These are phyloP conservation scores for Hermatobates lingyangjiaoensis DNA, from an alignment of 1,140 invertebrate genomes.

Conservation along the genomic window DNA sequence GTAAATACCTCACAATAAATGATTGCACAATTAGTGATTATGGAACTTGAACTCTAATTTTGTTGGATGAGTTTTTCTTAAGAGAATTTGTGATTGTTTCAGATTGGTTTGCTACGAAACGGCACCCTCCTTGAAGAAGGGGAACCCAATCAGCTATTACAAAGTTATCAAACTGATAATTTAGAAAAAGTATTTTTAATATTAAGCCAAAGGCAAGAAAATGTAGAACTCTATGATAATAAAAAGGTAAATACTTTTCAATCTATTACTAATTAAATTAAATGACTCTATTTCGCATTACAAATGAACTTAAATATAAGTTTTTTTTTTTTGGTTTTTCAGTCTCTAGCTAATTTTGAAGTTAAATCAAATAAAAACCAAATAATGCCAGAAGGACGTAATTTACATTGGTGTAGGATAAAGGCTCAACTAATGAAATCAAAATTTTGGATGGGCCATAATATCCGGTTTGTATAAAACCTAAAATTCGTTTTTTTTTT, in stretches of 20 bases:
- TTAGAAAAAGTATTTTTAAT: conserved; percentile 41
- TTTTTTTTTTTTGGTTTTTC: conserved; percentile 1
- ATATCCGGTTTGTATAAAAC: conserved; percentile 75
- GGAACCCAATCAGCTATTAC: conserved; percentile 29
- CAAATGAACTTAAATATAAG: background rate
- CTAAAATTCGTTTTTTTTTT: conserved; percentile 20
- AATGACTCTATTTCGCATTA: background rate
- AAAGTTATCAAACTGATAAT: conserved; percentile 25
- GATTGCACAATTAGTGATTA: background rate
- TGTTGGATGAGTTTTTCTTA: background rate
- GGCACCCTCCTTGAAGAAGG: conserved; percentile 25
- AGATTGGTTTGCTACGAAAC: conserved; percentile 16
- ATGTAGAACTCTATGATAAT: background rate
- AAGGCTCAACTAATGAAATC: conserved; percentile 78
- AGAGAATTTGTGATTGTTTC: background rate
- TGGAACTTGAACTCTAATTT: background rate
- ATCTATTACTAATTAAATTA: background rate
- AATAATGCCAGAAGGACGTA: background rate
- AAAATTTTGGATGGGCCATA: conserved; percentile 72
- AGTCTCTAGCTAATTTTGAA: background rate
- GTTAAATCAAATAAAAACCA: conserved; percentile 3
- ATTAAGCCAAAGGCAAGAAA: conserved; percentile 21
- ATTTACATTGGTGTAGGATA: conserved; percentile 22
- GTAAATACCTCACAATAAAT: background rate
- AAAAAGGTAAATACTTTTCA: background rate